Evolutionary conservation across 2,888 invertebrate genomes (phyloP).

Genomic region (Cephus sareptanus): DNA sequence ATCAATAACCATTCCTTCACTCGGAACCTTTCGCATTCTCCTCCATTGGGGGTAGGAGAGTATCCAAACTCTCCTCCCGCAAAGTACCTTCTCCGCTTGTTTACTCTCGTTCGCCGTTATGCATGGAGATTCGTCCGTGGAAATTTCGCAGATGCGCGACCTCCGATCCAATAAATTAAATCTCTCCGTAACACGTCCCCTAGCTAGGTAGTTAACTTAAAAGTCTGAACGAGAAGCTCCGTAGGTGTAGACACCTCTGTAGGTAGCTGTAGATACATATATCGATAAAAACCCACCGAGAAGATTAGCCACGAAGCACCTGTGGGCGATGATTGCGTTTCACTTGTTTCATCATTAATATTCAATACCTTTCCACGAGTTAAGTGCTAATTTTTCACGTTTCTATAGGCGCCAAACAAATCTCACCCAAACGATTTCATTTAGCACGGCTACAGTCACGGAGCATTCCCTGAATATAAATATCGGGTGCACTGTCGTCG

Average conservation of each 20-base stretch:
- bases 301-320: background rate
- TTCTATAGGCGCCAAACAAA: background rate
- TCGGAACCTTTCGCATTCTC: background rate
- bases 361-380: background rate
- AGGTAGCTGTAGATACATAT: background rate
- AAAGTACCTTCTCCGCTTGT: background rate
- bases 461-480: background rate
- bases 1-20: background rate
- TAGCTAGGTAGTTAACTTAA: background rate
- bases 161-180: background rate
- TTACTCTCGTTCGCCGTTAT: background rate
- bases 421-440: background rate
- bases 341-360: background rate
- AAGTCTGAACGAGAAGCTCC: background rate
- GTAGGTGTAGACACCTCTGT: background rate
- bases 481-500: background rate
- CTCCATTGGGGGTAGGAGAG: background rate
- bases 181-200: background rate
- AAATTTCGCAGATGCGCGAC: background rate
- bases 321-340: background rate
- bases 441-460: background rate
- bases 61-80: background rate
- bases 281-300: background rate
- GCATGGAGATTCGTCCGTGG: background rate
- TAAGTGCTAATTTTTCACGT: background rate